Evolutionary conservation across 2,888 invertebrate species (phyloP).

Genomic region (Drosophila setosimentum): DNA sequence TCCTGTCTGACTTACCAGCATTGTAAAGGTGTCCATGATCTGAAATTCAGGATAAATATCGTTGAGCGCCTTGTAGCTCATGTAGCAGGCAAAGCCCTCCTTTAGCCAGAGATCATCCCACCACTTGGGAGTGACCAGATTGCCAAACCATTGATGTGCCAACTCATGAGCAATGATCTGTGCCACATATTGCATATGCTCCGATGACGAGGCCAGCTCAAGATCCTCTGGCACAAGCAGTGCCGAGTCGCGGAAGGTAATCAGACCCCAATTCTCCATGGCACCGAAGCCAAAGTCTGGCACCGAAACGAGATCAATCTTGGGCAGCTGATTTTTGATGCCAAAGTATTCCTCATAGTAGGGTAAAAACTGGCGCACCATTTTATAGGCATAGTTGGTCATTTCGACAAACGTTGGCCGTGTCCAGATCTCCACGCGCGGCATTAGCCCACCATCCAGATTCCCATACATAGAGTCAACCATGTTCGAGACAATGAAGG

Average conservation of each 20-base stretch:
- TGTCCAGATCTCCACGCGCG: conserved; percentile 84
- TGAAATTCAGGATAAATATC: conserved; percentile 87
- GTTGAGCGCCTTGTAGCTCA: conserved; percentile 85
- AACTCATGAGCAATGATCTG: conserved; percentile 91
- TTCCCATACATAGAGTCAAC: conserved; percentile 80
- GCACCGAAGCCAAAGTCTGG: conserved; percentile 90
- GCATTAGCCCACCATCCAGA: conserved; percentile 72
- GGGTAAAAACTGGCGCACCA: conserved; percentile 87
- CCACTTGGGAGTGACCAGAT: conserved; percentile 91
- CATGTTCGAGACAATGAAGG: conserved; percentile 87
- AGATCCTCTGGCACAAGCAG: conserved; percentile 86
- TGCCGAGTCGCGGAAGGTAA: conserved; percentile 88
- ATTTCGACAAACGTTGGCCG: conserved; percentile 83
- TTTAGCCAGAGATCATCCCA: conserved; percentile 91
- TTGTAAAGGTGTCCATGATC: conserved; percentile 87
- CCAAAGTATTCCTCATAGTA: conserved; percentile 89
- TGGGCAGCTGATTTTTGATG: conserved; percentile 88
- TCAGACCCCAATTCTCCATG: conserved; percentile 90
- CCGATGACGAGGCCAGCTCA: conserved; percentile 85
- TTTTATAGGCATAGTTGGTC: conserved; percentile 86
- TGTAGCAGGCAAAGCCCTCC: conserved; percentile 87
- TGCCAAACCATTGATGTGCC: conserved; percentile 94
- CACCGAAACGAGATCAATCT: conserved; percentile 90
- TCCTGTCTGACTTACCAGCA: conserved; percentile 56
- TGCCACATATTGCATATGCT: conserved; percentile 88